phyloP scores from a whole-genome alignment of 2,888 invertebrate species.

The Ernsta delagoae region DNA sequence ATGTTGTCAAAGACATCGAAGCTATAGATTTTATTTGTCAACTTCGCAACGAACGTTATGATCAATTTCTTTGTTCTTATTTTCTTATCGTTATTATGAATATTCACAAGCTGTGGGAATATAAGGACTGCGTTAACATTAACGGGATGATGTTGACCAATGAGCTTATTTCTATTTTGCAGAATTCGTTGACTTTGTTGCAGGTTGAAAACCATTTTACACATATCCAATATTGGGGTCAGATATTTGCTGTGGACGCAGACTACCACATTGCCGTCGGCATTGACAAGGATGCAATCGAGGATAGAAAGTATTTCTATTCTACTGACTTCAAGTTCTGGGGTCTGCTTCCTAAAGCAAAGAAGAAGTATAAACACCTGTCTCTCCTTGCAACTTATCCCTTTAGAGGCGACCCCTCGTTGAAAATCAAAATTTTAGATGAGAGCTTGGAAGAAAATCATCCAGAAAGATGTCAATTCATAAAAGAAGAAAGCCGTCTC shows the following conservation, averaged over 20 bases:
- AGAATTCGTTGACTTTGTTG: slow-evolving; percentile 91
- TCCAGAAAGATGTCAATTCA: slow-evolving; percentile 72
- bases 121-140: slow-evolving; percentile 72
- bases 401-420: slow-evolving; percentile 81
- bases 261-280: slow-evolving; percentile 86
- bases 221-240: slow-evolving; percentile 94
- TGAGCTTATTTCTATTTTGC: slow-evolving; percentile 89
- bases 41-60: background rate
- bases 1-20: no score
- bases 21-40: background rate
- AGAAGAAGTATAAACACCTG: slow-evolving; percentile 72
- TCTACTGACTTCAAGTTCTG: slow-evolving; percentile 79
- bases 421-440: slow-evolving; percentile 78
- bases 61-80: background rate
- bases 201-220: slow-evolving; percentile 94
- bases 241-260: slow-evolving; percentile 89
- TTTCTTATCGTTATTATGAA: slow-evolving; percentile 54
- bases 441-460: slow-evolving; percentile 69
- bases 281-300: no score
- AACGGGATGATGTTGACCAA: slow-evolving; percentile 89
- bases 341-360: slow-evolving; percentile 78
- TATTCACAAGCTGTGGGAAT: slow-evolving; percentile 78
- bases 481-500: slow-evolving; percentile 93
- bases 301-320: no score
- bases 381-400: slow-evolving; percentile 73